These are phyloP conservation scores for Pantherophis vulpinus DNA, from an alignment of 2,797 vertebrate genomes.

Conservation along the genomic window DNA sequence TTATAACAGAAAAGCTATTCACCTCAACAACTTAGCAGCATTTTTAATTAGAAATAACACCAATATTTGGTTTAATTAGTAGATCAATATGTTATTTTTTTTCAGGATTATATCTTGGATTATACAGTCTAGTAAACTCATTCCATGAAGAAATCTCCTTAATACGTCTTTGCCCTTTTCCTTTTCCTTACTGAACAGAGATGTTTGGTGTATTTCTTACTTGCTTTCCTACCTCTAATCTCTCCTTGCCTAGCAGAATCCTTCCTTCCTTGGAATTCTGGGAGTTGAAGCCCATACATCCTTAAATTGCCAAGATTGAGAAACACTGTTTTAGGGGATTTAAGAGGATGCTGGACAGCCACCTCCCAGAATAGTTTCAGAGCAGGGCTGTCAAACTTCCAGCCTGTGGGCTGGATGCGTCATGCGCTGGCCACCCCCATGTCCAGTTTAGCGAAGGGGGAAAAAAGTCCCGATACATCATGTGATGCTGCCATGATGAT, in stretches of 20 bases:
- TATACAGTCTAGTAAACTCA: not conserved
- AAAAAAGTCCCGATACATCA: too few relatives aligned
- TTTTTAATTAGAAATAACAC: not conserved
- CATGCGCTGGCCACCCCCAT: too few relatives aligned
- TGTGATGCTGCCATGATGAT: too few relatives aligned
- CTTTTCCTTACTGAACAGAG: not conserved
- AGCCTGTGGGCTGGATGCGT: too few relatives aligned
- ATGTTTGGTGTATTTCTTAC: not conserved
- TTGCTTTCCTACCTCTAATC: not conserved
- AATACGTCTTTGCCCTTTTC: not conserved
- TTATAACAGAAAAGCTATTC: not conserved
- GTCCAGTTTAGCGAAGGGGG: too few relatives aligned
- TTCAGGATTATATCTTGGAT: not conserved
- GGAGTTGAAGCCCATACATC: not conserved
- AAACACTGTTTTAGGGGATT: not conserved
- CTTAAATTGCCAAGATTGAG: not conserved
- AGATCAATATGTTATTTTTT: not conserved
- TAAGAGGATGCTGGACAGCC: not conserved
- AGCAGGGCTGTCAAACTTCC: not conserved
- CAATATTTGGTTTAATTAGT: not conserved
- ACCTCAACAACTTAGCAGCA: not conserved
- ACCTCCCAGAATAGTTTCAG: not conserved
- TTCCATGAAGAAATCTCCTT: not conserved
- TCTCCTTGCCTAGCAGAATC: not conserved
- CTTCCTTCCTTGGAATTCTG: not conserved